phyloP scores from a whole-genome alignment of 2,888 invertebrate species.

The Celastrina argiolus region DNA sequence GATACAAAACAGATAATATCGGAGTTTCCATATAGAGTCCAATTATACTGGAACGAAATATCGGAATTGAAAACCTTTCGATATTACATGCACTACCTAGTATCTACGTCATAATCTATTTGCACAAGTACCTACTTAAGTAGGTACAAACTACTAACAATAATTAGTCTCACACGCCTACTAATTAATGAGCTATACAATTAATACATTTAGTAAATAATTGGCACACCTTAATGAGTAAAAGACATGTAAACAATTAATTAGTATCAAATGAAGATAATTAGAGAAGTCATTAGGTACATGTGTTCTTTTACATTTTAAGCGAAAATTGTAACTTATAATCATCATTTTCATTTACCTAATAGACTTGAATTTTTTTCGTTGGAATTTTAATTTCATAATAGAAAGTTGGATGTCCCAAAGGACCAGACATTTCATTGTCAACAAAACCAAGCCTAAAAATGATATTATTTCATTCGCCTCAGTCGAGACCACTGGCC shows the following conservation, averaged over 20 bases:
- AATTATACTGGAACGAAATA: too few species aligned
- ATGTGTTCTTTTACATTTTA: neutral
- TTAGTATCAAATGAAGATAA: neutral
- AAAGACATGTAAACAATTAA: neutral
- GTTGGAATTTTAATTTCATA: constrained; percentile 42
- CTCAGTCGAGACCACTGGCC: constrained; percentile 24
- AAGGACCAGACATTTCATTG: constrained; percentile 34
- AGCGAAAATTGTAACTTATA: neutral
- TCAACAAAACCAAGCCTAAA: constrained; percentile 35
- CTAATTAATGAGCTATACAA: too few species aligned
- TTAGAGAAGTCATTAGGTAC: neutral
- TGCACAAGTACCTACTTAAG: too few species aligned
- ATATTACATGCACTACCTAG: too few species aligned
- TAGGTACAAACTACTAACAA: too few species aligned
- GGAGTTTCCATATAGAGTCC: too few species aligned
- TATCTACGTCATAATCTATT: too few species aligned
- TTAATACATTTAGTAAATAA: neutral
- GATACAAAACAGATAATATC: too few species aligned
- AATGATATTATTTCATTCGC: constrained; percentile 23
- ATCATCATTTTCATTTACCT: constrained; percentile 7
- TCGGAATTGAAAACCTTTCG: too few species aligned
- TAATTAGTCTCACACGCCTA: neutral
- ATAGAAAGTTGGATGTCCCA: constrained; percentile 38
- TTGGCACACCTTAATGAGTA: neutral
- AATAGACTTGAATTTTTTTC: constrained; percentile 32